Conservation (phyloP, 2,888 invertebrate species). For the Chloromyia formosa region DNA sequence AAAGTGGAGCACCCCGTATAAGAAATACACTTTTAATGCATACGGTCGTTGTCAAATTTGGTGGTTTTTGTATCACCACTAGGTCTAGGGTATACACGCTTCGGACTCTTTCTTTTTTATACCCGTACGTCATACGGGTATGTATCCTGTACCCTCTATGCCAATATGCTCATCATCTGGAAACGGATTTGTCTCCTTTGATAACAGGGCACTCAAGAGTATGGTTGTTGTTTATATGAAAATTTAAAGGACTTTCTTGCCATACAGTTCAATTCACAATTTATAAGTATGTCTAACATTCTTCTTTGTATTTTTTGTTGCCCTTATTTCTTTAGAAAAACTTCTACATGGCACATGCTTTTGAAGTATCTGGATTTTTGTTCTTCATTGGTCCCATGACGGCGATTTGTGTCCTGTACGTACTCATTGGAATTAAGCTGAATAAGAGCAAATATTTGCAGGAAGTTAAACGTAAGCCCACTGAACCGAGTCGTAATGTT, state of each 20-base stretch:
- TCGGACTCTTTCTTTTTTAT: too few relatives aligned
- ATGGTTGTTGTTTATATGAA: too few relatives aligned
- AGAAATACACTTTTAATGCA: too few relatives aligned
- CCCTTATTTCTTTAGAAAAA: slow-evolving; percentile 60
- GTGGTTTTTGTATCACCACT: too few relatives aligned
- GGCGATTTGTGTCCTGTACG: slow-evolving; percentile 82
- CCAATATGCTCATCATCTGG: not conserved
- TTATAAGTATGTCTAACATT: not conserved
- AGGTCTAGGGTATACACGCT: too few relatives aligned
- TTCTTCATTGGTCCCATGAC: slow-evolving; percentile 91
- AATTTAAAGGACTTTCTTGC: too few relatives aligned
- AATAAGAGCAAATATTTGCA: slow-evolving; percentile 72
- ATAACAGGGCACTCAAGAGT: too few relatives aligned
- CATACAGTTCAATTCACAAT: too few relatives aligned
- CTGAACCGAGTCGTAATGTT: slow-evolving; percentile 66
- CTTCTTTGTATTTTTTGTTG: not conserved
- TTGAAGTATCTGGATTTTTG: slow-evolving; percentile 81
- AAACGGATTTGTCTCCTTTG: too few relatives aligned
- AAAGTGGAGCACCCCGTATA: too few relatives aligned
- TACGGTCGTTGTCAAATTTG: too few relatives aligned
- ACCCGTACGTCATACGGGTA: too few relatives aligned
- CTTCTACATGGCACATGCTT: slow-evolving; percentile 71
- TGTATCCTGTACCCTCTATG: not conserved
- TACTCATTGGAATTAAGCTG: slow-evolving; percentile 77
- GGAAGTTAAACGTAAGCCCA: slow-evolving; percentile 67